These are phyloP conservation scores for Brachionus calyciflorus DNA, from an alignment of 1,140 invertebrate species.

Conservation along the genomic window DNA sequence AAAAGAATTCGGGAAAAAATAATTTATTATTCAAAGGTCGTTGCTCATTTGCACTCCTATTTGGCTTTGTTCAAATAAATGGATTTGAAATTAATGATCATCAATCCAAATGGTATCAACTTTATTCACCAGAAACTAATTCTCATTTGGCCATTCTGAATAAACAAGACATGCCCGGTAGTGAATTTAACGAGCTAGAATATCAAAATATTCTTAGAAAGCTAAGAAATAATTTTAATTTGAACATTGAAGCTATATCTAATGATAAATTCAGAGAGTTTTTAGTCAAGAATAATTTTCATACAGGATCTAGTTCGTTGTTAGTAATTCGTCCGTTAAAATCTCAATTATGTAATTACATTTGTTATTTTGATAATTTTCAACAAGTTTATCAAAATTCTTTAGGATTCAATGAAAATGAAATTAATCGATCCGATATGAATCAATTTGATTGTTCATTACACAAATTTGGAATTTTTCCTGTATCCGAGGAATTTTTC, in stretches of 20 bases:
- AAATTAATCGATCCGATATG: no score
- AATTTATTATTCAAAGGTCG: constrained; percentile 31
- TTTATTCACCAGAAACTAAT: constrained; percentile 41
- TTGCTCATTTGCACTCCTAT: neutral
- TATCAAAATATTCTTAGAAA: neutral
- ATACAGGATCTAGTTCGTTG: neutral
- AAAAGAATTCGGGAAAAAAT: constrained; percentile 10
- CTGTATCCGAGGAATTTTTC: neutral
- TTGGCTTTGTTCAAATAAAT: constrained; percentile 26
- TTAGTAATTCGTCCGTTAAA: neutral
- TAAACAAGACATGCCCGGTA: neutral
- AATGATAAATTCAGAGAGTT: neutral
- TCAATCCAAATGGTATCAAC: neutral
- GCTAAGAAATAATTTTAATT: neutral
- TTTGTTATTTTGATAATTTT: constrained; percentile 41
- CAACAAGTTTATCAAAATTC: neutral
- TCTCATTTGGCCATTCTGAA: neutral
- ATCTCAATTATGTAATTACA: constrained; percentile 29
- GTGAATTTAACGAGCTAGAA: neutral
- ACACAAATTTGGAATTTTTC: constrained; percentile 1
- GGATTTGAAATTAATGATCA: neutral
- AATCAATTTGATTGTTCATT: neutral
- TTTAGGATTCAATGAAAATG: neutral
- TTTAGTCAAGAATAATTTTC: neutral
- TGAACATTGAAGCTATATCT: neutral